Percentiles rank a stretch among this genome's conserved stretches.
These are phyloP conservation scores for Dendrocincla tyrannina DNA, from an alignment of 2,797 vertebrate species.

Conservation along the genomic window DNA sequence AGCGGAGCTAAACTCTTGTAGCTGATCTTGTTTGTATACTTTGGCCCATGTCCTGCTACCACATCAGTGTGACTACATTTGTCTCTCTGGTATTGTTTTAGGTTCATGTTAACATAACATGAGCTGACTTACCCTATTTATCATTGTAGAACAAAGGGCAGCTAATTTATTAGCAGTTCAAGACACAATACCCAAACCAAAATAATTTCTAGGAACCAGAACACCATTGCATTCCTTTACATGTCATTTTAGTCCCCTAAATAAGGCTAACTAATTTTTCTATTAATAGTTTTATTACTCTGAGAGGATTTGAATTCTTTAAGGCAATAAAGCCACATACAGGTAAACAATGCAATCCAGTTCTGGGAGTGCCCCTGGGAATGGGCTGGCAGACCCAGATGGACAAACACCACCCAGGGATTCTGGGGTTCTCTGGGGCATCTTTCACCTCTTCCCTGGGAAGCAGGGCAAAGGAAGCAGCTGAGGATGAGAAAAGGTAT, in stretches of 20 bases:
- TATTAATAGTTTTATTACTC: background rate
- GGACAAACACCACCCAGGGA: rapidly evolving
- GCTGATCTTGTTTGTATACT: background rate
- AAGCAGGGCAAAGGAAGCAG: background rate
- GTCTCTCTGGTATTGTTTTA: background rate
- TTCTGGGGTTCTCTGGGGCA: background rate
- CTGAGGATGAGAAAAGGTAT: background rate
- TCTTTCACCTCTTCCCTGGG: background rate
- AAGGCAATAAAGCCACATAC: background rate
- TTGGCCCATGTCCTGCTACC: background rate
- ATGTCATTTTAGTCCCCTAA: background rate
- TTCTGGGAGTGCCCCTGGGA: rapidly evolving
- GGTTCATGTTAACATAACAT: background rate
- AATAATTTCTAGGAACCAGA: background rate
- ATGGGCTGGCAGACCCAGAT: background rate
- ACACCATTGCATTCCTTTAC: background rate
- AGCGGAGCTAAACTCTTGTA: background rate
- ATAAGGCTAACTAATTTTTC: background rate
- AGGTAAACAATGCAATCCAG: background rate
- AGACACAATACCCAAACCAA: background rate
- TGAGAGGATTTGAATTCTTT: background rate
- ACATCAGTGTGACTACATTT: background rate
- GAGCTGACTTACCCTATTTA: background rate
- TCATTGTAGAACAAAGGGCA: background rate
- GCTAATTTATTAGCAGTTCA: background rate